Evolutionary conservation across 2,113 vertebrate species (phyloP), one percentile per base, ranked within the genome.

Genomic region (Heterotilapia buettikoferi): DNA sequence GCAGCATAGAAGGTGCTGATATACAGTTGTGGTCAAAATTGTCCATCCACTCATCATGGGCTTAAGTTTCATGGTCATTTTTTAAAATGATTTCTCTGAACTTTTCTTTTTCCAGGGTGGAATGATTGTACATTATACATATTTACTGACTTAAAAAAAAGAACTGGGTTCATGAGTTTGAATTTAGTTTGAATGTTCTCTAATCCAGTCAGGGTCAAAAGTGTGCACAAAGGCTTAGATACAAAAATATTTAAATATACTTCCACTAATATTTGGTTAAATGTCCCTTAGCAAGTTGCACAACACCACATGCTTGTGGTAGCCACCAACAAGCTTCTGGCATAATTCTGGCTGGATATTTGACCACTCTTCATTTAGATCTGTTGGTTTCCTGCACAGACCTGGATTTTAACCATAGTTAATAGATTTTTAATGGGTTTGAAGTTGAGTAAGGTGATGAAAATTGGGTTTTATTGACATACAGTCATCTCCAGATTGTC

Each of bases 221-320:
- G 31, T 6, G 0, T 63, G 2, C 31, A 63, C 9, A 63, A 11
- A 66, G 31, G 4, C 4, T n/a, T 16, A n/a, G 6, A 36, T n/a
- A 63, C 5, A 59, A 59, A 31, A 31, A 1, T 57, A 61, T 61
- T 38, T n/a, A n/a, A 36, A 66, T 66, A 3, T 31, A 38, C 61
- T 19, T 6, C 2, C 33, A 38, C 19, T 38, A 21, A 66, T 38
- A 21, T 66, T 38, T 66, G 19, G 19, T 38, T 66, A 66, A 66
- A 38, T 8, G 19, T 38, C 18, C 33, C 19, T 21, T 5, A 66
- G 6, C 61, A 38, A 38, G 33, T 66, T 66, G 19, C 33, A 13
- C 6, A 38, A 21, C 19, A 19, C 19, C 61, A 66, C 19, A 66
- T 0, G 33, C 33, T 36, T 19, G 31, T 66, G 18, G 18, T 66